Conservation (phyloP, 2,888 invertebrate genomes). For the Drepana falcataria region DNA sequence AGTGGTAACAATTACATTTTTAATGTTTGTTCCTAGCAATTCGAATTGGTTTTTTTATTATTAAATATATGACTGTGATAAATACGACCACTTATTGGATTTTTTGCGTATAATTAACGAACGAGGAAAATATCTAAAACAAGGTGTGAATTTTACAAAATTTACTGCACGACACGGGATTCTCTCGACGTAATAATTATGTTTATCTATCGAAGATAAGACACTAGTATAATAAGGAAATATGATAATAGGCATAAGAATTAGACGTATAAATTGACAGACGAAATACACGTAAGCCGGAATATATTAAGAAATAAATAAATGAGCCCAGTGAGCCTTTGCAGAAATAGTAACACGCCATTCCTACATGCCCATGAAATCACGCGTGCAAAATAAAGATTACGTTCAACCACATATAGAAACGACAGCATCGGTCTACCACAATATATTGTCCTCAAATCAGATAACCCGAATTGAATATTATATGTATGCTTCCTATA, state of each 20-base stretch:
- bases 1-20: slow-evolving; percentile 76
- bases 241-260: not conserved
- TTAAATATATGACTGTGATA: slow-evolving; percentile 5
- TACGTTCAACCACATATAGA: not conserved
- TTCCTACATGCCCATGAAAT: slow-evolving; percentile 2
- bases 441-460: not conserved
- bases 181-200: not conserved
- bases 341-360: not conserved
- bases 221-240: not conserved
- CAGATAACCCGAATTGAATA: not conserved
- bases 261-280: not conserved
- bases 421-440: not conserved
- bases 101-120: slow-evolving; percentile 9
- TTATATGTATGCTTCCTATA: not conserved
- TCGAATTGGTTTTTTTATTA: slow-evolving; percentile 32
- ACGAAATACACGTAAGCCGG: not conserved
- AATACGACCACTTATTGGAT: slow-evolving; percentile 2
- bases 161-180: not conserved
- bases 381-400: not conserved
- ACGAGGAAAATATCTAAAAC: slow-evolving; percentile 14
- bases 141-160: not conserved
- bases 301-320: not conserved
- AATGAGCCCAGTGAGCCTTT: not conserved
- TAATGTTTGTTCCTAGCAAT: slow-evolving; percentile 46
- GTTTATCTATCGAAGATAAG: not conserved